Percentiles rank a stretch among this genome's conserved stretches.
These are phyloP conservation scores for Hypomecis atomaria DNA, from an alignment of 2,888 invertebrate genomes.

Conservation along the genomic window DNA sequence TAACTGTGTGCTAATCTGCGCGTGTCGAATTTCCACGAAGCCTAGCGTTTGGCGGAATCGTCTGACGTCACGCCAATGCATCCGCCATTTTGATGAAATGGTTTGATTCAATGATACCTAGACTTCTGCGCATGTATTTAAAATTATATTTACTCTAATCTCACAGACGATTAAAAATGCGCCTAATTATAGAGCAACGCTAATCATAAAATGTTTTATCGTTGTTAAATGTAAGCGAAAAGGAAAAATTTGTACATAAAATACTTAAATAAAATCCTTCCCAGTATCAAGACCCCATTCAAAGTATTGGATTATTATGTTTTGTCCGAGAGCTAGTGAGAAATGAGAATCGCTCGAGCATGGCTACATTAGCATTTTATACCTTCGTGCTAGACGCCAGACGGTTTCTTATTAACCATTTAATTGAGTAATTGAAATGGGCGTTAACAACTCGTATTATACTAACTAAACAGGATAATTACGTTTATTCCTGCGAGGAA, in stretches of 20 bases:
- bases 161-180: neutral
- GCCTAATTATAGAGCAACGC: slow-evolving; percentile 6
- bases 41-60: slow-evolving; percentile 46
- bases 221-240: neutral
- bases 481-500: slow-evolving; percentile 10
- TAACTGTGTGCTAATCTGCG: slow-evolving; percentile 33
- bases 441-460: slow-evolving; percentile 40
- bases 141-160: neutral
- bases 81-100: slow-evolving; percentile 71
- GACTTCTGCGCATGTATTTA: slow-evolving; percentile 37
- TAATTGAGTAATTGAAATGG: slow-evolving; percentile 54
- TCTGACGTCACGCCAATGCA: slow-evolving; percentile 62
- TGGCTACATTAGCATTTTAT: slow-evolving; percentile 59
- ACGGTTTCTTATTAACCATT: slow-evolving; percentile 48
- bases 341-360: slow-evolving; percentile 52
- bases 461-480: slow-evolving; percentile 33
- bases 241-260: slow-evolving; percentile 1
- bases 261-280: neutral
- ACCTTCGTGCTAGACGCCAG: slow-evolving; percentile 50
- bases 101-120: slow-evolving; percentile 49
- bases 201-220: neutral
- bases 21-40: slow-evolving; percentile 59
- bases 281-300: neutral
- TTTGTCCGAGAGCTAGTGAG: slow-evolving; percentile 6
- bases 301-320: slow-evolving; percentile 7